Conservation (phyloP, 1,140 invertebrate species). For the Brachionus plicatilis region DNA sequence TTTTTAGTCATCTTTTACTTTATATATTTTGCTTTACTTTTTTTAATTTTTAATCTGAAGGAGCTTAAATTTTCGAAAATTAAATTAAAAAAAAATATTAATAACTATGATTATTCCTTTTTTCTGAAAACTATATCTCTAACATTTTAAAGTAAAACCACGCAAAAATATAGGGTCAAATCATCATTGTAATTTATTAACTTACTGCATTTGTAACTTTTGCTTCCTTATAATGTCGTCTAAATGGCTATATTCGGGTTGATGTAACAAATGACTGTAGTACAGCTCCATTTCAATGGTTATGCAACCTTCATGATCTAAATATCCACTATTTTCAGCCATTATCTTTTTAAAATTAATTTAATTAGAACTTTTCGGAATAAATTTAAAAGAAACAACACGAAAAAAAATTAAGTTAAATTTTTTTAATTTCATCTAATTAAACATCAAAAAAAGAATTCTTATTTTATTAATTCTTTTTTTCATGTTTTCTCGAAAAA, state of each 20-base stretch:
- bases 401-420: not conserved
- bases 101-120: too few species aligned
- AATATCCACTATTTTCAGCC: conserved; percentile 67
- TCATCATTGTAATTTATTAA: not conserved
- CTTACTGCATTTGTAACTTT: conserved; percentile 77
- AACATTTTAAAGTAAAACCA: too few species aligned
- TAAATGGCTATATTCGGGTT: conserved; percentile 77
- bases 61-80: too few species aligned
- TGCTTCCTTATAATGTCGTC: conserved; percentile 76
- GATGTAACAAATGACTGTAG: conserved; percentile 74
- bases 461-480: not conserved
- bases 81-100: too few species aligned
- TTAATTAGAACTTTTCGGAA: not conserved
- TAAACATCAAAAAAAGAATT: not conserved
- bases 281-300: conserved; percentile 77
- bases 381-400: not conserved
- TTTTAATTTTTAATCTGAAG: too few species aligned
- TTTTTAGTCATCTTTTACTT: too few species aligned
- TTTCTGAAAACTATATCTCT: too few species aligned
- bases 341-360: conserved; percentile 57
- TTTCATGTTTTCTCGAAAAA: too few species aligned
- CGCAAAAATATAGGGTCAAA: too few species aligned
- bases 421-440: not conserved
- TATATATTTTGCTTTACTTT: too few species aligned
- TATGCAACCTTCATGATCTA: conserved; percentile 68